Percentiles rank a stretch among this genome's conserved stretches.
phyloP scores from a whole-genome alignment of 2,797 vertebrate genomes.

The Sibirionetta formosa region DNA sequence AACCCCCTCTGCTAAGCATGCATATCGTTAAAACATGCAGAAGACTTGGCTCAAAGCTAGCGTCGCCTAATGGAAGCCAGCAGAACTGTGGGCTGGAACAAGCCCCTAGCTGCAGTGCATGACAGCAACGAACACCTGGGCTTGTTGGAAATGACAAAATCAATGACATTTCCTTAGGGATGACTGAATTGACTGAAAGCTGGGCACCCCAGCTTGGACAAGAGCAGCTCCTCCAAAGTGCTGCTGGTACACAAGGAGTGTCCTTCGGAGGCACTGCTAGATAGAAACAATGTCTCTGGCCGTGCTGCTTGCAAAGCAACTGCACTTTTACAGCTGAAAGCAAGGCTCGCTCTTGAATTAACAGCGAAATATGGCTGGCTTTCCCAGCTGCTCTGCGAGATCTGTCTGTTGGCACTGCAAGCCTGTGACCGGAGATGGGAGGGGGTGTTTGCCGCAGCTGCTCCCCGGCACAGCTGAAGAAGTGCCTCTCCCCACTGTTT shows the following conservation, averaged over 20 bases:
- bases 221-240: background rate
- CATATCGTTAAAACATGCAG: background rate
- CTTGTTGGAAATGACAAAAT: background rate
- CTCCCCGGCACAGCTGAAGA: background rate
- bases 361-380: background rate
- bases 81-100: background rate
- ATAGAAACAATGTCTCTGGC: background rate
- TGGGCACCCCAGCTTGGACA: accelerated
- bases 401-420: accelerated
- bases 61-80: background rate
- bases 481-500: accelerated
- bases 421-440: background rate
- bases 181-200: background rate
- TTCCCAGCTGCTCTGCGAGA: background rate
- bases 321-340: background rate
- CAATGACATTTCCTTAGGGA: background rate
- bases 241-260: background rate
- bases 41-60: constrained; percentile 1
- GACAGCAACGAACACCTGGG: constrained; percentile 8
- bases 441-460: background rate
- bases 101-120: background rate
- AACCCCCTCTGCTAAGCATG: background rate
- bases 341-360: accelerated
- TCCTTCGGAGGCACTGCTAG: background rate
- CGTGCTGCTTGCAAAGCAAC: background rate